A percentile compares a stretch with the other conserved stretches of the same genome.
phyloP scores from a whole-genome alignment of 2,888 invertebrate genomes.

The Catocala nupta region DNA sequence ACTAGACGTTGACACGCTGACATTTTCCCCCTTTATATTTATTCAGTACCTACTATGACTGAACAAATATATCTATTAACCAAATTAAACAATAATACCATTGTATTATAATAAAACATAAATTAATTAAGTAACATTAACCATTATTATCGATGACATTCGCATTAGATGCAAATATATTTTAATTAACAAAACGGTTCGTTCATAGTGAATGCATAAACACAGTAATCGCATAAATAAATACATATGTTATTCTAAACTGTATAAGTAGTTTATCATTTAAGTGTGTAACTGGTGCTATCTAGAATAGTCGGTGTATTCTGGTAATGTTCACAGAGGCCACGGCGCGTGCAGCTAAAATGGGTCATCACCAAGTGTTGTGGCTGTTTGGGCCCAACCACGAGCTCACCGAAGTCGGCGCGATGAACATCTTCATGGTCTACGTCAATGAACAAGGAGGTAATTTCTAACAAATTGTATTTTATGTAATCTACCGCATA shows the following conservation, averaged over 20 bases:
- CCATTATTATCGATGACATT: neutral
- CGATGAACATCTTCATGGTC: slow-evolving; percentile 98
- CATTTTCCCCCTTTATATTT: too few relatives aligned
- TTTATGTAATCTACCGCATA: too few relatives aligned
- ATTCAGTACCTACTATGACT: too few relatives aligned
- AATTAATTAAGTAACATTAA: neutral
- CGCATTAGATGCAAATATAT: neutral
- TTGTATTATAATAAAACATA: neutral
- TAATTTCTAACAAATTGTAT: slow-evolving; percentile 65
- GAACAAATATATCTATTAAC: too few relatives aligned
- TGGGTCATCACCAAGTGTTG: slow-evolving; percentile 96
- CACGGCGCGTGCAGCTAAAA: slow-evolving; percentile 91
- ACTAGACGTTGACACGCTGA: too few relatives aligned
- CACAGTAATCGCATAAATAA: neutral
- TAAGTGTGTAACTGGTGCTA: slow-evolving; percentile 22
- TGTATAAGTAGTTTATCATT: slow-evolving; percentile 22
- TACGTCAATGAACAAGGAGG: slow-evolving; percentile 96
- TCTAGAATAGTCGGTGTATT: slow-evolving; percentile 30
- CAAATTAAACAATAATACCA: too few relatives aligned
- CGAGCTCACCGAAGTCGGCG: slow-evolving; percentile 98
- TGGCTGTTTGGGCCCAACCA: slow-evolving; percentile 98
- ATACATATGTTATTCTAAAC: slow-evolving; percentile 16
- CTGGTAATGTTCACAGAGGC: slow-evolving; percentile 81
- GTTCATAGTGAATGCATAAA: slow-evolving; percentile 3
- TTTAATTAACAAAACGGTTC: neutral